Base-by-base conservation (phyloP, 2,113 vertebrate genomes). In the Spea bombifrons region DNA sequence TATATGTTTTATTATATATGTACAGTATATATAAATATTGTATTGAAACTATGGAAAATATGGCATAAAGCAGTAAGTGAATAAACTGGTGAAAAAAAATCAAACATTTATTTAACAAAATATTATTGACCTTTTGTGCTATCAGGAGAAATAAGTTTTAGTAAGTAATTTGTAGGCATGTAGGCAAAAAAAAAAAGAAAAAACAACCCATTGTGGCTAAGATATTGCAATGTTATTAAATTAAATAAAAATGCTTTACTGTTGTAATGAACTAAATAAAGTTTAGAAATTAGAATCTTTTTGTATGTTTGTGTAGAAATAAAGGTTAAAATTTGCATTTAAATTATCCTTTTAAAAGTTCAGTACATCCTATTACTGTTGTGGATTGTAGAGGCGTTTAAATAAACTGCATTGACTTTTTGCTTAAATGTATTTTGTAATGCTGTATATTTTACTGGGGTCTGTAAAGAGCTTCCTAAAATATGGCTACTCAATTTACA, bases 251-350 rank as follows among this genome's bases (percentile, higher is more conserved):
- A 73, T 79, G 63, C 17, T 66, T 79, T 66, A 79, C 61, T 79
- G 77, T 71, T 52, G 67, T 79, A 79, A 73, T 64, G 77, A 73
- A 55, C 15, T 73, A 79, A 73, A 79, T 73, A 79, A 79, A 49
- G 77, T 79, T 79, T 79, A 73, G 69, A 66, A 73, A 79, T 79
- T 55, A 48, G 77, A 72, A 71, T 55, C 59, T 59, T 79, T 67
- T 30, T 73, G 61, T 79, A 53, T 79, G 16, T 73, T 79, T 79
- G 63, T 73, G 63, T 67, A 73, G 61, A 50, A 44, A 46, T 66
- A 79, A 79, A 79, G 77, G 77, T 79, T 79, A 79, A 48, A 79
- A 79, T 79, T 79, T 73, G 77, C 77, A 79, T 79, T 45, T 79
- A 79, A 79, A 79, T 79, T 49, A 65, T 73, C 49, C 71, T 73